Percentiles rank a stretch among this genome's conserved stretches.
These are phyloP conservation scores for Drosophila borborema DNA, from an alignment of 2,888 invertebrate genomes.

Conservation along the genomic window DNA sequence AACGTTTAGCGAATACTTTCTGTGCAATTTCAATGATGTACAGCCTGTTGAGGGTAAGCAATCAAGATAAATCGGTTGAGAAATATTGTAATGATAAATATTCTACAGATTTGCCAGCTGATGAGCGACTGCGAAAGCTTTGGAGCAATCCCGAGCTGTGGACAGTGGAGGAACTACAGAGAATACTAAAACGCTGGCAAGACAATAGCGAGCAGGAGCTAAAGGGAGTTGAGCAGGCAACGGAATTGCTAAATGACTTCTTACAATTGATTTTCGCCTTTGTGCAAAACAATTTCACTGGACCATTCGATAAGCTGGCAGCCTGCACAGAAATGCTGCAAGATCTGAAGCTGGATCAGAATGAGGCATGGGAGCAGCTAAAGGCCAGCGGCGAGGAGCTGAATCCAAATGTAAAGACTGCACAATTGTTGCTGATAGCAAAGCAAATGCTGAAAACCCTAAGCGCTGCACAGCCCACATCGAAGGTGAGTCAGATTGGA, in stretches of 20 bases:
- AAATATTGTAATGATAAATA: neutral
- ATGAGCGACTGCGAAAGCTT: slow-evolving; percentile 60
- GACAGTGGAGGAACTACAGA: slow-evolving; percentile 58
- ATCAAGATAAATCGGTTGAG: no score
- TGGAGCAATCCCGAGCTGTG: slow-evolving; percentile 74
- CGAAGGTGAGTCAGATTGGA: slow-evolving; percentile 49
- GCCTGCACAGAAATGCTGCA: slow-evolving; percentile 51
- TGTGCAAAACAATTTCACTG: slow-evolving; percentile 93
- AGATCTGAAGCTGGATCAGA: slow-evolving; percentile 25
- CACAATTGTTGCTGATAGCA: slow-evolving; percentile 85
- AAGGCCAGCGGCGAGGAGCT: slow-evolving; percentile 88
- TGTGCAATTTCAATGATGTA: slow-evolving; percentile 82
- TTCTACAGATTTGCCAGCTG: slow-evolving; percentile 61
- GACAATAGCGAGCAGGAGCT: neutral
- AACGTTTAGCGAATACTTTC: slow-evolving; percentile 59
- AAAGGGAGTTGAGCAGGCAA: slow-evolving; percentile 15
- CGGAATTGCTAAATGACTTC: slow-evolving; percentile 84
- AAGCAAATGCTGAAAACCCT: slow-evolving; percentile 84
- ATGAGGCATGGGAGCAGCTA: slow-evolving; percentile 60
- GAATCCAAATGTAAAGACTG: slow-evolving; percentile 88
- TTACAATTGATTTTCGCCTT: slow-evolving; percentile 90
- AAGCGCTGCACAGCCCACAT: slow-evolving; percentile 76
- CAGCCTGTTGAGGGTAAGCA: slow-evolving; percentile 54
- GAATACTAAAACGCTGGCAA: slow-evolving; percentile 62
- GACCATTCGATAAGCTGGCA: slow-evolving; percentile 86